Percentiles rank a stretch among this genome's conserved stretches.
These are phyloP conservation scores for Amblyornis subalaris DNA, from an alignment of 2,113 vertebrate genomes.

Conservation along the genomic window DNA sequence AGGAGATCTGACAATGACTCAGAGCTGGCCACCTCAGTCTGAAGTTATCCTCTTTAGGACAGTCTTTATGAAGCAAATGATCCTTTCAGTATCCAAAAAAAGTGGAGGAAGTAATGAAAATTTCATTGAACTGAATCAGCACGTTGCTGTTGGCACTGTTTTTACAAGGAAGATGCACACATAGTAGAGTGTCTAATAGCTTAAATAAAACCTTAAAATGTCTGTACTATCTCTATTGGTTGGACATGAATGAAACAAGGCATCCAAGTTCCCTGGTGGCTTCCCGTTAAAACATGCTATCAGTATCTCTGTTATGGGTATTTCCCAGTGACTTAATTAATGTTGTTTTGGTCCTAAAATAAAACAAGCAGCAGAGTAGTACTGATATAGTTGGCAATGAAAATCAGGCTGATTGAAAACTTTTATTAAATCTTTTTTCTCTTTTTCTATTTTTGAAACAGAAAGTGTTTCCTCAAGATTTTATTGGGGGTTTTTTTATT, in stretches of 20 bases:
- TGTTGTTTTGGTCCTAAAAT: not conserved
- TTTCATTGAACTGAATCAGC: not conserved
- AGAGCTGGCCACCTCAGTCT: not conserved
- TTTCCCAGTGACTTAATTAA: not conserved
- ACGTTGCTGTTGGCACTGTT: not conserved
- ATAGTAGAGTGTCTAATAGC: not conserved
- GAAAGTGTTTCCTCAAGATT: not conserved
- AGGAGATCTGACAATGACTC: not conserved
- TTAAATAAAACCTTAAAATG: not conserved
- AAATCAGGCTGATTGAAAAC: not conserved
- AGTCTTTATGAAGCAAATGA: not conserved
- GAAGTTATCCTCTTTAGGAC: not conserved
- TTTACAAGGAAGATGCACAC: not conserved
- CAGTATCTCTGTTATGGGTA: not conserved
- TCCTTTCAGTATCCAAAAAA: not conserved
- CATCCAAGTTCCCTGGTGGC: not conserved
- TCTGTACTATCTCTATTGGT: not conserved
- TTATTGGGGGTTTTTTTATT: accelerated
- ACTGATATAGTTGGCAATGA: not conserved
- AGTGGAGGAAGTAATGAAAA: not conserved
- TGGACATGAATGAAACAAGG: not conserved
- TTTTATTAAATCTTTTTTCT: not conserved
- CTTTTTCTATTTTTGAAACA: not conserved
- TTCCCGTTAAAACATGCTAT: not conserved
- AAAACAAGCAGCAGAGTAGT: not conserved